A percentile compares a stretch with the other conserved stretches of the same genome.
These are phyloP conservation scores for Cettia cetti DNA, from an alignment of 2,113 vertebrate species.

Conservation along the genomic window DNA sequence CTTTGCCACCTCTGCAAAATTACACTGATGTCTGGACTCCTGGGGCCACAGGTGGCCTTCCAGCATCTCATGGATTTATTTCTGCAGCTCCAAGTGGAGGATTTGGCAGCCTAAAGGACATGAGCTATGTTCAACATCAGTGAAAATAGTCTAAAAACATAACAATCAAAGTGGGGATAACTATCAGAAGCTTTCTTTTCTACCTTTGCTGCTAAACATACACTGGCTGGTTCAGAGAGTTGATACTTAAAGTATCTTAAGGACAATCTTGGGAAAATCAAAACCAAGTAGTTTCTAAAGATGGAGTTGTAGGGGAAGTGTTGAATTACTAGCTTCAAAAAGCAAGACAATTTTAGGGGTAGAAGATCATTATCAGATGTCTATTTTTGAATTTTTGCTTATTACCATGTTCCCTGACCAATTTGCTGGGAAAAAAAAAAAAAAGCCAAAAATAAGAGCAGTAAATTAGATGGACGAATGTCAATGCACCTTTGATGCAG, in stretches of 20 bases:
- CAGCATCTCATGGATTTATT: not conserved
- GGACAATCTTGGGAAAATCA: not conserved
- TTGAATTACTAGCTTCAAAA: not conserved
- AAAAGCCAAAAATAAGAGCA: not conserved
- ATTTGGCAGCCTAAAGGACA: not conserved
- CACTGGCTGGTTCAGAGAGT: not conserved
- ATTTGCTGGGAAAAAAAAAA: not conserved
- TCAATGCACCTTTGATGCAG: conserved; percentile 43
- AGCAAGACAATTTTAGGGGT: not conserved
- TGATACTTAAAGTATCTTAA: not conserved
- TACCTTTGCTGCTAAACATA: not conserved
- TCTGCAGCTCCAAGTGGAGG: not conserved
- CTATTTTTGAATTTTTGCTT: conserved; percentile 46
- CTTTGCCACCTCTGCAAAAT: not conserved
- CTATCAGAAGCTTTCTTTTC: not conserved
- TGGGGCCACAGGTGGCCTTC: rapidly evolving
- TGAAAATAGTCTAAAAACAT: not conserved
- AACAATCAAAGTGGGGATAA: not conserved
- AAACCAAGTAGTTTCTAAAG: not conserved
- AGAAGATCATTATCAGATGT: conserved; percentile 5
- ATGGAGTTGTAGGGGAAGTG: not conserved
- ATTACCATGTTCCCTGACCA: not conserved
- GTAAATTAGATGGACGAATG: conserved; percentile 9
- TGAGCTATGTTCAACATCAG: not conserved
- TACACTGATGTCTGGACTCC: not conserved